phyloP scores from a whole-genome alignment of 2,113 vertebrate species.

The Copsychus sechellarum region DNA sequence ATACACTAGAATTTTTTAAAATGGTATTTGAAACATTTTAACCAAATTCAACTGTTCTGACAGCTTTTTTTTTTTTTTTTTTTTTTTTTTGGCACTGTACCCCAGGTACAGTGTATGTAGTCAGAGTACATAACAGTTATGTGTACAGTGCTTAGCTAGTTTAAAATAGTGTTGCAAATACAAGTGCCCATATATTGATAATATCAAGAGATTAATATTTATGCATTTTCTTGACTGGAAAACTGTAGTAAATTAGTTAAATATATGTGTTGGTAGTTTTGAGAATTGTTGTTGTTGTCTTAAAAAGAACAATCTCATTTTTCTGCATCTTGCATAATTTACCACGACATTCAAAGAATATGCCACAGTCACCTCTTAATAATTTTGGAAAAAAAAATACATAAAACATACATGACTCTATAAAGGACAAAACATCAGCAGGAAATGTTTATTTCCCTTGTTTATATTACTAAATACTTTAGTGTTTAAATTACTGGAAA shows the following conservation, averaged over 20 bases:
- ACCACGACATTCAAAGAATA: background rate
- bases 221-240: background rate
- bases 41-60: background rate
- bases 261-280: background rate
- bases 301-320: background rate
- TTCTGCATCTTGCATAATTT: background rate
- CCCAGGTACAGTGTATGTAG: background rate
- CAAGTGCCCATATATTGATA: background rate
- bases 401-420: rapidly evolving
- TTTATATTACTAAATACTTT: background rate
- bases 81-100: background rate
- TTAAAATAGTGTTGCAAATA: background rate
- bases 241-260: background rate
- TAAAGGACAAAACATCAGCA: background rate
- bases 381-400: background rate
- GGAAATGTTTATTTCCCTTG: background rate
- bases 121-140: background rate
- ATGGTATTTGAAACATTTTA: background rate
- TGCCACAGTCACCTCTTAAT: background rate
- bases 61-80: background rate
- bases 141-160: background rate
- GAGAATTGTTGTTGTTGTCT: background rate
- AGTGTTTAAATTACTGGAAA: background rate
- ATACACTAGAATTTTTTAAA: background rate
- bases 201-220: background rate